Evolutionary conservation across 2,888 invertebrate genomes (phyloP).

Genomic region (Linnaemya vulpina): DNA sequence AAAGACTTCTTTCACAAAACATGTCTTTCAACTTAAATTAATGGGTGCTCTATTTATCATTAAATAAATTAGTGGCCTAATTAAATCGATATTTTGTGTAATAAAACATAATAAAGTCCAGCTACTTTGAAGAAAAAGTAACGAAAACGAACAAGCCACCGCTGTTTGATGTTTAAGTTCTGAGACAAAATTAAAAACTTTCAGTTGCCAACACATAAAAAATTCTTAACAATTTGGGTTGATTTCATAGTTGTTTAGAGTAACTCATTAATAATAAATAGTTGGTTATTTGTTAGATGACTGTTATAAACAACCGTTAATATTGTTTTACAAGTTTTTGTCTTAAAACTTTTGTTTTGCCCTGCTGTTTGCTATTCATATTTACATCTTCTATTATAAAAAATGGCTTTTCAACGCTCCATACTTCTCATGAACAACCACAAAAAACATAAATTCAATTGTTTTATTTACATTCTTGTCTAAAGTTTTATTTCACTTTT

Average conservation of each 20-base stretch:
- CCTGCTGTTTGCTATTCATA: neutral
- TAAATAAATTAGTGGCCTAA: no score
- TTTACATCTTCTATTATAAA: constrained; percentile 6
- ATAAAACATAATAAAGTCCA: no score
- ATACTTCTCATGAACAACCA: no score
- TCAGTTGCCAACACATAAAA: neutral
- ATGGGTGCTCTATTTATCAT: no score
- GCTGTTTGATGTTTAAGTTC: neutral
- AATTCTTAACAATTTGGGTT: neutral
- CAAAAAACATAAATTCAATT: constrained; percentile 39
- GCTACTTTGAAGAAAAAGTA: no score
- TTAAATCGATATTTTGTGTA: no score
- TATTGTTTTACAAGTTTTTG: constrained; percentile 13
- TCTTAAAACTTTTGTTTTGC: constrained; percentile 63
- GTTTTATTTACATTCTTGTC: constrained; percentile 6
- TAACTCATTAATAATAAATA: neutral
- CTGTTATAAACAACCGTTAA: constrained; percentile 1
- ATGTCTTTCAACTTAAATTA: no score
- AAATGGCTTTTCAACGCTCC: constrained; percentile 48
- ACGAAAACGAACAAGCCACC: no score
- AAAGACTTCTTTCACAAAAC: no score
- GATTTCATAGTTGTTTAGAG: neutral
- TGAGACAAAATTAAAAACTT: neutral
- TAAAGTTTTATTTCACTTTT: neutral
- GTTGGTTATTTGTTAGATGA: constrained; percentile 8